Evolutionary conservation across 2,113 vertebrate genomes (phyloP).

Genomic region (Labeo catla): DNA sequence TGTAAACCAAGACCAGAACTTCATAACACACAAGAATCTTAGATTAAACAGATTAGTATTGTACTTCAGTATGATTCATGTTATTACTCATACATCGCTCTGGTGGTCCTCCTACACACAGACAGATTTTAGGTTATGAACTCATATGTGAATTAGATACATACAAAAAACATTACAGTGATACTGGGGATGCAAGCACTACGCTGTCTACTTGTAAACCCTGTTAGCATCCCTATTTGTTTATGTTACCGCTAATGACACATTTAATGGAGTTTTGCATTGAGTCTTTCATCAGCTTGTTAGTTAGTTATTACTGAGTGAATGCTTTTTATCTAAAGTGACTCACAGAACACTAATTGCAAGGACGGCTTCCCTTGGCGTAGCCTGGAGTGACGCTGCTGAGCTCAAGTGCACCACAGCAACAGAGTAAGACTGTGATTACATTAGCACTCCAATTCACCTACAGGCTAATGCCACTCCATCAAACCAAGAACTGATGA

Average conservation of each 20-base stretch:
- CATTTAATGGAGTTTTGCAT: constrained; percentile 30
- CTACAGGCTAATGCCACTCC: constrained; percentile 28
- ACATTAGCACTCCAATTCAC: background rate
- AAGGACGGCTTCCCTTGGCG: background rate
- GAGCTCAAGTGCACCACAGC: background rate
- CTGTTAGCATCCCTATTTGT: background rate
- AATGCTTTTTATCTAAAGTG: constrained; percentile 33
- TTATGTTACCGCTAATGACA: background rate
- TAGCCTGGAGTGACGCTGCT: background rate
- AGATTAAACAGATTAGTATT: background rate
- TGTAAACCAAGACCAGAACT: background rate
- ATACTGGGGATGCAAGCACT: background rate
- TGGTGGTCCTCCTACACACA: constrained; percentile 7
- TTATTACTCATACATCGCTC: background rate
- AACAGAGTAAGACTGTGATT: constrained; percentile 29
- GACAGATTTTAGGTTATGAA: constrained; percentile 19
- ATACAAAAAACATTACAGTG: background rate
- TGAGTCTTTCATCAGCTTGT: constrained; percentile 18
- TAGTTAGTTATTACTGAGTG: constrained; percentile 6
- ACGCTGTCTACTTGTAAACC: background rate
- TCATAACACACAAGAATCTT: background rate
- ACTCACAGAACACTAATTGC: constrained; percentile 33
- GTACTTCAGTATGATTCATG: constrained; percentile 21
- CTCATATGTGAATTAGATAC: background rate
- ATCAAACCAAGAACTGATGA: constrained; percentile 16